Conservation (phyloP, 2,797 vertebrate species). For the Peromyscus eremicus region DNA sequence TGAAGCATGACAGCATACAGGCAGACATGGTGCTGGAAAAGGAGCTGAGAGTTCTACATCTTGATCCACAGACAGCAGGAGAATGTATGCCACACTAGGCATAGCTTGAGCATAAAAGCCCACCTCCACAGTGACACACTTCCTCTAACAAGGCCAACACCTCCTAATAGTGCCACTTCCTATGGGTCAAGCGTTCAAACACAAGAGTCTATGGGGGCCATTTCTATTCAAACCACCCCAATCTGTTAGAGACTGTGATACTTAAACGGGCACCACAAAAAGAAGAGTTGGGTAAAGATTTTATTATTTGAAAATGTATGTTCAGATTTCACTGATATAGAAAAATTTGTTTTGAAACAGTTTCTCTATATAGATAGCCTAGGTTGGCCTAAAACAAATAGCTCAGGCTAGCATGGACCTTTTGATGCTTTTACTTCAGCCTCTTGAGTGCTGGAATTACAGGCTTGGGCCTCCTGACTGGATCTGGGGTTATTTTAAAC, state of each 20-base stretch:
- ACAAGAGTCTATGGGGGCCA: background rate
- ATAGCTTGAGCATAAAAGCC: background rate
- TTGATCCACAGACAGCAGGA: background rate
- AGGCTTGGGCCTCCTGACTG: background rate
- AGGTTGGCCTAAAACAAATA: background rate
- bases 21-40: background rate
- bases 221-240: background rate
- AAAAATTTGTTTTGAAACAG: background rate
- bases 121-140: background rate
- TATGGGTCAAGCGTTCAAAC: background rate
- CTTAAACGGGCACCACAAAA: background rate
- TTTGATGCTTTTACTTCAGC: background rate
- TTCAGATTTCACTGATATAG: background rate
- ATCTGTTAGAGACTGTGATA: background rate
- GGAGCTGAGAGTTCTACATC: background rate
- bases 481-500: background rate
- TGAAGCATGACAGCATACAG: background rate
- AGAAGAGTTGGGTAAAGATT: background rate
- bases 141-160: background rate
- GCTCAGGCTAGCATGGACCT: background rate
- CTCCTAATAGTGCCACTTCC: background rate
- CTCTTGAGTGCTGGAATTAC: background rate
- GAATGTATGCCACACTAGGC: background rate
- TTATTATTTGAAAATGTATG: background rate
- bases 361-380: background rate